These are phyloP conservation scores for Molossus molossus DNA, from an alignment of 2,797 vertebrate genomes.

Conservation along the genomic window DNA sequence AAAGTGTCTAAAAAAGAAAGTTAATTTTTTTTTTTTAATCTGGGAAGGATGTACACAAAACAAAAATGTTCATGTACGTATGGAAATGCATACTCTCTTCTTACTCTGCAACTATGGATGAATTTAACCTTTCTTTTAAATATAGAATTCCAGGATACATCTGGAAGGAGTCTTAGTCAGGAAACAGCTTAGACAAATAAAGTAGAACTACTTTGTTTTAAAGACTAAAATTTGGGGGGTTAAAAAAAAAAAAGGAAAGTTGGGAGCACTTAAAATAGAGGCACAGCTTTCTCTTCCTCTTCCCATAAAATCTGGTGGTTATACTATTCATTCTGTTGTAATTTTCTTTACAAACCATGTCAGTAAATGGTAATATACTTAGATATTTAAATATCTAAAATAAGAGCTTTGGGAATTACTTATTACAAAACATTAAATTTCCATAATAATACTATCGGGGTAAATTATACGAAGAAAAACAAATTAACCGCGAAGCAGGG, in stretches of 20 bases:
- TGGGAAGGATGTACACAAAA: not conserved
- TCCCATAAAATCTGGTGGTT: not conserved
- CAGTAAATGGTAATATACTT: not conserved
- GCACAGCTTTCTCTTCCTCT: not conserved
- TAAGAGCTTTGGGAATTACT: conserved; percentile 13
- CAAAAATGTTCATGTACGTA: not conserved
- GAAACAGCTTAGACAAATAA: conserved; percentile 78
- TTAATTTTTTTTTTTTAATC: not conserved
- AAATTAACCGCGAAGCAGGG: conserved; percentile 75
- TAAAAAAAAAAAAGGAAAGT: conserved; percentile 70
- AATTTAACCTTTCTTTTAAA: conserved; percentile 73
- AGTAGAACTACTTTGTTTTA: conserved; percentile 42
- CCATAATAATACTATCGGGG: conserved; percentile 53
- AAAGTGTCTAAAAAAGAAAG: conserved; percentile 52
- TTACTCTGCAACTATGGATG: conserved; percentile 52
- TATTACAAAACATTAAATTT: conserved; percentile 71
- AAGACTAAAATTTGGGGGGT: conserved; percentile 51
- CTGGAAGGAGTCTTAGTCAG: conserved; percentile 69
- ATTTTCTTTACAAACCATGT: conserved; percentile 48
- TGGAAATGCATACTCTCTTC: conserved; percentile 3
- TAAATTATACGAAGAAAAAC: conserved; percentile 84
- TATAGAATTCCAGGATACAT: conserved; percentile 75
- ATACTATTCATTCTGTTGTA: not conserved
- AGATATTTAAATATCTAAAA: conserved; percentile 24
- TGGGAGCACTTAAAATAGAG: conserved; percentile 57